A percentile compares a stretch with the other conserved stretches of the same genome.
phyloP scores from a whole-genome alignment of 2,888 invertebrate species.

The Abrostola triplasia region DNA sequence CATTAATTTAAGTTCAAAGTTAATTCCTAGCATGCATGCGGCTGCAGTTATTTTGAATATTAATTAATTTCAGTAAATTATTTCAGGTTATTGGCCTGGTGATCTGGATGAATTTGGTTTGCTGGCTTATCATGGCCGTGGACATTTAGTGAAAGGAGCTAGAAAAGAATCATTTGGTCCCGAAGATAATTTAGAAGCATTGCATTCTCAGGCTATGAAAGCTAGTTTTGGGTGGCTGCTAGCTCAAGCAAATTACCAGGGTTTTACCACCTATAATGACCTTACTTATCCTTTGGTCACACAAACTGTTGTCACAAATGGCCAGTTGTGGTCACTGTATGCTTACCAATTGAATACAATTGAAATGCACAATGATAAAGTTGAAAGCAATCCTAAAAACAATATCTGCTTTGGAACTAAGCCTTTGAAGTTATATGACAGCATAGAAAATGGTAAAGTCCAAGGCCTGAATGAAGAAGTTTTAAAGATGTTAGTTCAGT shows the following conservation, averaged over 20 bases:
- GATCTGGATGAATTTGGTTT: constrained; percentile 93
- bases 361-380: constrained; percentile 89
- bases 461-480: constrained; percentile 94
- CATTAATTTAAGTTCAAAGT: too few species aligned
- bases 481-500: constrained; percentile 91
- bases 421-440: constrained; percentile 92
- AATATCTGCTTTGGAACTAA: constrained; percentile 95
- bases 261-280: constrained; percentile 97
- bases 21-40: too few species aligned
- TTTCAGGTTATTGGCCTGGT: constrained; percentile 95
- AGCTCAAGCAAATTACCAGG: constrained; percentile 94
- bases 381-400: constrained; percentile 90
- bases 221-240: constrained; percentile 94
- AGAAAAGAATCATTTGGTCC: constrained; percentile 84
- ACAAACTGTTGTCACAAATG: constrained; percentile 96
- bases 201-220: constrained; percentile 93
- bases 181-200: constrained; percentile 89
- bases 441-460: constrained; percentile 91
- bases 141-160: constrained; percentile 81
- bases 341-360: constrained; percentile 97
- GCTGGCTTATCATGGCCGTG: constrained; percentile 92
- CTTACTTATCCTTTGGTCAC: constrained; percentile 96
- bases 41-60: background rate
- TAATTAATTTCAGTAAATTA: constrained; percentile 3
- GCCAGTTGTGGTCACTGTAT: constrained; percentile 95